Conservation (phyloP, 2,888 invertebrate species). For the Tribolium freemani region DNA sequence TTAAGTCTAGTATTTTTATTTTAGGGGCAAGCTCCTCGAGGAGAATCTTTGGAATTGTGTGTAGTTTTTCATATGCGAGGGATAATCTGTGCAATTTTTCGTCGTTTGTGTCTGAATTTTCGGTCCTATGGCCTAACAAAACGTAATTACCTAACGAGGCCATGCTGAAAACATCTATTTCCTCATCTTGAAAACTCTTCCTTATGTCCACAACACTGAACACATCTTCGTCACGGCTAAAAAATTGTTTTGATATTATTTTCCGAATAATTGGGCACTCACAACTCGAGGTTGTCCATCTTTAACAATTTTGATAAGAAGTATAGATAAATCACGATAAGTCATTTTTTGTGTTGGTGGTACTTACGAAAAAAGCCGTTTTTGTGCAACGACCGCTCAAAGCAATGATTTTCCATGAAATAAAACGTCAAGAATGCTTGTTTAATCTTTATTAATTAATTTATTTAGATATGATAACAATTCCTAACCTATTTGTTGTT, state of each 20-base stretch:
- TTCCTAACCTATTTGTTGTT: slow-evolving; percentile 6
- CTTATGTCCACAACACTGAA: slow-evolving; percentile 57
- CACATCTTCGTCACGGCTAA: slow-evolving; percentile 43
- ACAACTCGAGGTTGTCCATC: background rate
- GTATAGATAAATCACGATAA: background rate
- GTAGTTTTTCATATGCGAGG: slow-evolving; percentile 79
- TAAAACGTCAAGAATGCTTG: background rate
- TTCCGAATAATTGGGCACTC: background rate
- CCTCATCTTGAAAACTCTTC: slow-evolving; percentile 57
- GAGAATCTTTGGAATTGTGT: slow-evolving; percentile 75
- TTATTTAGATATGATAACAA: background rate
- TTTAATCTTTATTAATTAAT: background rate
- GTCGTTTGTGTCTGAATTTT: slow-evolving; percentile 58
- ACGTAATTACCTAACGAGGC: slow-evolving; percentile 60
- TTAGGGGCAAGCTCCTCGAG: slow-evolving; percentile 74
- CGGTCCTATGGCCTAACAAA: slow-evolving; percentile 56
- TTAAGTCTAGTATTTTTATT: slow-evolving; percentile 78
- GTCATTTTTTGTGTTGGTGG: background rate
- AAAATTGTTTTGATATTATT: background rate
- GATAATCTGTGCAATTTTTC: slow-evolving; percentile 75
- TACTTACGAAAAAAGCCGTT: background rate
- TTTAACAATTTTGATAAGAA: background rate
- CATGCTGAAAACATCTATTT: slow-evolving; percentile 57
- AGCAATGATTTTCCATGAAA: background rate
- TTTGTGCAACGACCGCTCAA: too few relatives aligned